Conservation (phyloP, 2,888 invertebrate genomes). For the Flexamia atlantica region DNA sequence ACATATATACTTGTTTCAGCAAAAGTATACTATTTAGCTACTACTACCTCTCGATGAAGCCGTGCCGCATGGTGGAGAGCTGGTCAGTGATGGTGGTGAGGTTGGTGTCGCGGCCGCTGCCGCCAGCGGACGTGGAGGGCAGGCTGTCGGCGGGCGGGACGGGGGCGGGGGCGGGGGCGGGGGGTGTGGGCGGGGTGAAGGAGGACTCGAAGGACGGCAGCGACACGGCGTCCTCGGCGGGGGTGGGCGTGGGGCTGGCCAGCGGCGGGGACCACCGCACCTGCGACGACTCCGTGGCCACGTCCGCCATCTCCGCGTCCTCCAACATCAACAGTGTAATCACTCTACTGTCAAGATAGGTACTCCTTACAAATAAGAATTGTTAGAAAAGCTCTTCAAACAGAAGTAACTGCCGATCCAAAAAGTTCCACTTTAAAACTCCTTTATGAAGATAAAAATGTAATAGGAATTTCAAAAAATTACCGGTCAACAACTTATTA, state of each 20-base stretch:
- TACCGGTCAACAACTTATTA: no score
- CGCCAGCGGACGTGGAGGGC: constrained; percentile 61
- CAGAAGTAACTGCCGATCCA: no score
- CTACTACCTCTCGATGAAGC: constrained; percentile 77
- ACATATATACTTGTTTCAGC: neutral
- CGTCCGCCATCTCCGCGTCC: constrained; percentile 41
- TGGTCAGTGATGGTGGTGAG: constrained; percentile 70
- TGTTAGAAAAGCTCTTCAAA: no score
- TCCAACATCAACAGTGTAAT: no score
- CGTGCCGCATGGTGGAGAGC: constrained; percentile 77
- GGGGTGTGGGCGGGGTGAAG: constrained; percentile 53
- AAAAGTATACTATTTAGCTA: neutral
- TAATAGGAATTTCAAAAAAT: no score
- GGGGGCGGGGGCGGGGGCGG: neutral
- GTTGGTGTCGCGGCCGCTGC: constrained; percentile 42
- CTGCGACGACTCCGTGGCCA: constrained; percentile 23
- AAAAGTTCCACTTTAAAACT: no score
- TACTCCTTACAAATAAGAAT: no score
- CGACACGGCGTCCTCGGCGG: constrained; percentile 64
- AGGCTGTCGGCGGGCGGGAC: constrained; percentile 3
- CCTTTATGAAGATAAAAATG: no score
- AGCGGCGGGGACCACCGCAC: constrained; percentile 41
- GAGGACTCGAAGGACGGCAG: constrained; percentile 67
- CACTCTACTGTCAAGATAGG: no score
- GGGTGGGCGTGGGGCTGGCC: constrained; percentile 22